Conservation (phyloP, 2,797 vertebrate genomes). For the Knipowitschia caucasica region DNA sequence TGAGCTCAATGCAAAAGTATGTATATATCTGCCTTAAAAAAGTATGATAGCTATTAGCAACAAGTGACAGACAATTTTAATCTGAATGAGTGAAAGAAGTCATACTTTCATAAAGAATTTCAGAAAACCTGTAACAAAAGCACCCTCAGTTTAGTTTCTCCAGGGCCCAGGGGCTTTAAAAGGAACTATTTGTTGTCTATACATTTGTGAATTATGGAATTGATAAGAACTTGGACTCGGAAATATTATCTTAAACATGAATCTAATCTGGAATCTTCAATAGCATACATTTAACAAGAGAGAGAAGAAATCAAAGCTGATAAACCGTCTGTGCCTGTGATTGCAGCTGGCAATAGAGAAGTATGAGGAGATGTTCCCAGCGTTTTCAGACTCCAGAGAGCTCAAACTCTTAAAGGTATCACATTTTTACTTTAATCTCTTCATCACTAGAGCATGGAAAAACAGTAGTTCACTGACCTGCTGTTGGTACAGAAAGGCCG, state of each 20-base stretch:
- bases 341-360: constrained; percentile 89
- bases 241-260: no score
- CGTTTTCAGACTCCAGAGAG: constrained; percentile 92
- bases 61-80: neutral
- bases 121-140: neutral
- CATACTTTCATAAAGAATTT: neutral
- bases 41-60: neutral
- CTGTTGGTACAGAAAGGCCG: neutral
- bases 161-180: neutral
- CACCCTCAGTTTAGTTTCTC: neutral
- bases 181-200: no score
- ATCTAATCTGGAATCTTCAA: no score
- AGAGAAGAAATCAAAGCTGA: no score
- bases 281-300: no score
- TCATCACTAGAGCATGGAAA: neutral
- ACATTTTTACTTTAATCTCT: neutral
- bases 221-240: no score
- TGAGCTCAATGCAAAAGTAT: constrained; percentile 91
- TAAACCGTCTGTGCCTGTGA: constrained; percentile 19
- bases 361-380: constrained; percentile 96
- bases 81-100: neutral
- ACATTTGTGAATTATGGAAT: no score
- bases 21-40: neutral
- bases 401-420: constrained; percentile 82
- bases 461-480: neutral